phyloP scores from a whole-genome alignment of 2,113 vertebrate species.

The Mirza zaza region DNA sequence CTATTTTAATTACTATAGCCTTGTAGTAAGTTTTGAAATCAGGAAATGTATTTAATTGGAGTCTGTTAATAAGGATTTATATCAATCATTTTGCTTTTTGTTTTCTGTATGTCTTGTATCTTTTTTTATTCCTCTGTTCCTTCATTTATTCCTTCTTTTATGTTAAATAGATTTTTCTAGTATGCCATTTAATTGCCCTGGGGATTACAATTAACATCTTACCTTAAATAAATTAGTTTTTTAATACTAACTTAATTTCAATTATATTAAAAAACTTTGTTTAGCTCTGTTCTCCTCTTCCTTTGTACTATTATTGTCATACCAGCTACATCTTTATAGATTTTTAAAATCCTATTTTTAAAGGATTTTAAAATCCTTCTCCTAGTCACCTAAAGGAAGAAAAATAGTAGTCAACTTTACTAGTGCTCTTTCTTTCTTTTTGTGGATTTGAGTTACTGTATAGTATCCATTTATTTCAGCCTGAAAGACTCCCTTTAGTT shows the following conservation, averaged over 20 bases:
- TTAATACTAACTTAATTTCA: conserved; percentile 32
- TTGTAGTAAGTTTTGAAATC: conserved; percentile 49
- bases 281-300: not conserved
- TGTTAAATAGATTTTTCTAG: conserved; percentile 24
- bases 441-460: conserved; percentile 10
- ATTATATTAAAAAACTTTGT: not conserved
- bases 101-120: not conserved
- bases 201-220: conserved; percentile 28
- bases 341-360: not conserved
- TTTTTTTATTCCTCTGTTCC: conserved; percentile 27
- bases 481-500: not conserved
- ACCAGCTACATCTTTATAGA: not conserved
- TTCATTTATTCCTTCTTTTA: conserved; percentile 43
- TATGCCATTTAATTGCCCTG: conserved; percentile 5
- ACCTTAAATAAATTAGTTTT: conserved; percentile 30
- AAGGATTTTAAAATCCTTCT: no score
- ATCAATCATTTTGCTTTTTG: conserved; percentile 11
- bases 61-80: not conserved
- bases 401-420: not conserved
- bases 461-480: not conserved
- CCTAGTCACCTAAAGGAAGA: not conserved
- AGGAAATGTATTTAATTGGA: not conserved
- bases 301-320: not conserved
- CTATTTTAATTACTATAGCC: conserved; percentile 36
- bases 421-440: not conserved